Evolutionary conservation across 1,140 invertebrate genomes (phyloP).

Genomic region (Thaumatotibia leucotreta): DNA sequence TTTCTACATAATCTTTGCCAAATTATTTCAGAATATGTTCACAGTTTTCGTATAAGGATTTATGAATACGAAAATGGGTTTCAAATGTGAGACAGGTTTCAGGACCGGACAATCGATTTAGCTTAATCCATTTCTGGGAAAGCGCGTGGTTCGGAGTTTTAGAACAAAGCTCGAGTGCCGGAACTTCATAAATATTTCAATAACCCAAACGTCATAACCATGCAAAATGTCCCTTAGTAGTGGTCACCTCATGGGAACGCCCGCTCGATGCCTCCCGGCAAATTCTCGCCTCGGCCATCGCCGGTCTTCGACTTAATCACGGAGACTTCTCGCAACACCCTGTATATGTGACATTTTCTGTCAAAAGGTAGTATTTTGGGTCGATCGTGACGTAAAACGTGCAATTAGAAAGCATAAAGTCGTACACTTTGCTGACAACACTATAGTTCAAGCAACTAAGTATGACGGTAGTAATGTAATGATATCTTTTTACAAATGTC

Average conservation of each 20-base stretch:
- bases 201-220: conserved; percentile 18
- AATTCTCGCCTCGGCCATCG: conserved; percentile 47
- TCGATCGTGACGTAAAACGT: neutral
- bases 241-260: conserved; percentile 43
- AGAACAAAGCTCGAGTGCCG: too few species aligned
- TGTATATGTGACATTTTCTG: neutral
- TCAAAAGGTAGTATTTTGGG: conserved; percentile 32
- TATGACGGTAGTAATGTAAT: neutral
- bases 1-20: too few species aligned
- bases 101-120: too few species aligned
- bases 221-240: conserved; percentile 24
- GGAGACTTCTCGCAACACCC: conserved; percentile 26
- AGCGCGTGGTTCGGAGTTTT: too few species aligned
- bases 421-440: neutral
- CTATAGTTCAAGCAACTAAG: neutral
- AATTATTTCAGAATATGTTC: too few species aligned
- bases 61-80: too few species aligned
- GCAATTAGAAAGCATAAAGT: neutral
- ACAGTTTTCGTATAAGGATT: too few species aligned
- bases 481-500: conserved; percentile 8
- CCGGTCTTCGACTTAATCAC: conserved; percentile 51
- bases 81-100: too few species aligned
- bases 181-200: neutral
- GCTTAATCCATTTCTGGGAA: too few species aligned
- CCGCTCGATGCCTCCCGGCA: conserved; percentile 41